Percentiles rank a stretch among this genome's conserved stretches.
Conservation (phyloP, 2,113 vertebrate genomes). For the Saccopteryx leptura region DNA sequence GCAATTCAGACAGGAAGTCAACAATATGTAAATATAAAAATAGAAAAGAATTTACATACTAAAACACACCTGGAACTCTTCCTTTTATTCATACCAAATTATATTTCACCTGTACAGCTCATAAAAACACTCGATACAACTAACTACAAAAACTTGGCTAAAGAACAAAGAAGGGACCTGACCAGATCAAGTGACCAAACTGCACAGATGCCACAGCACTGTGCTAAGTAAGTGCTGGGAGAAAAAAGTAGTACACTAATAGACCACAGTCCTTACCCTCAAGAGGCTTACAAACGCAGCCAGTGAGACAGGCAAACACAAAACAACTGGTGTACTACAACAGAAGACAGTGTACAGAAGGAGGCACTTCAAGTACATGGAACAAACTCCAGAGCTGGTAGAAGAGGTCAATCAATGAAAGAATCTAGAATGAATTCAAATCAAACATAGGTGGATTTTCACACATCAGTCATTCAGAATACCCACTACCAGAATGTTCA, state of each 20-base stretch:
- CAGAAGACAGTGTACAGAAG: background rate
- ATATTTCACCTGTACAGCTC: slow-evolving; percentile 67
- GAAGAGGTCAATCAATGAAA: slow-evolving; percentile 29
- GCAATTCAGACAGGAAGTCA: slow-evolving; percentile 74
- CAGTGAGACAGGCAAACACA: background rate
- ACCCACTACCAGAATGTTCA: slow-evolving; percentile 30
- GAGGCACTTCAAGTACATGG: background rate
- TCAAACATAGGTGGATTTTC: slow-evolving; percentile 59
- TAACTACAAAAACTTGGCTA: slow-evolving; percentile 72
- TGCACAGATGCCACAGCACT: background rate
- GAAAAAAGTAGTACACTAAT: slow-evolving; percentile 23
- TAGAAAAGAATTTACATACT: slow-evolving; percentile 81
- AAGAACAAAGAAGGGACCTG: slow-evolving; percentile 64
- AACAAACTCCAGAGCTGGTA: background rate
- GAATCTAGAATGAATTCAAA: slow-evolving; percentile 34
- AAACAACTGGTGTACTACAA: background rate
- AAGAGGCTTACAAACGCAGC: slow-evolving; percentile 52
- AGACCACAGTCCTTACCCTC: slow-evolving; percentile 33
- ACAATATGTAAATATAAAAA: slow-evolving; percentile 78
- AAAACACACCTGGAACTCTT: slow-evolving; percentile 80
- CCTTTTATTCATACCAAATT: slow-evolving; percentile 69
- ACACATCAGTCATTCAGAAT: background rate
- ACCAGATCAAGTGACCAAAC: slow-evolving; percentile 21
- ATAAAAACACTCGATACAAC: slow-evolving; percentile 62
- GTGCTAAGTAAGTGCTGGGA: slow-evolving; percentile 8